Percentiles rank a stretch among this genome's conserved stretches.
These are phyloP conservation scores for Thymelicus acteon DNA, from an alignment of 2,888 invertebrate genomes.

Conservation along the genomic window DNA sequence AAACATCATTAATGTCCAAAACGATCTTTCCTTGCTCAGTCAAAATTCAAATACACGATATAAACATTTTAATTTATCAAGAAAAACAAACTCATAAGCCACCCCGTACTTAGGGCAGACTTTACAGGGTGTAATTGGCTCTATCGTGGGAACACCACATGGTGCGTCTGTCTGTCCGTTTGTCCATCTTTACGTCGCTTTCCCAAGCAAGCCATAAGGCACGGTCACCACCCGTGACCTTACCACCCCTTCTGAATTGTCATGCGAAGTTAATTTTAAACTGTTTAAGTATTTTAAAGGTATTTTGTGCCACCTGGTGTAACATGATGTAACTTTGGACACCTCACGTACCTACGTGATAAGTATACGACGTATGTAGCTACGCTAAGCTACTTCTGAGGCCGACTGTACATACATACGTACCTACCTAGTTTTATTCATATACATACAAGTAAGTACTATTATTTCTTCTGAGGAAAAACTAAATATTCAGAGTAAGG, in stretches of 20 bases:
- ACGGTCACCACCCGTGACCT: constrained; percentile 63
- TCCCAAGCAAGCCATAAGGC: constrained; percentile 60
- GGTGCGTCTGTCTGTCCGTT: constrained; percentile 55
- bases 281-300: constrained; percentile 9
- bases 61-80: not conserved
- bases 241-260: constrained; percentile 41
- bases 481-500: too few relatives aligned
- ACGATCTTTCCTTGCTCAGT: too few relatives aligned
- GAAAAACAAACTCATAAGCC: constrained; percentile 25
- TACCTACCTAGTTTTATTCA: too few relatives aligned
- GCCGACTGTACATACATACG: too few relatives aligned
- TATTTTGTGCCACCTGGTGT: not conserved
- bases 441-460: too few relatives aligned
- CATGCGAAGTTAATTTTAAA: constrained; percentile 35
- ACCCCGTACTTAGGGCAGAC: not conserved
- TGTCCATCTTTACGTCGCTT: constrained; percentile 50
- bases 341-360: too few relatives aligned
- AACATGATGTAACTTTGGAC: not conserved
- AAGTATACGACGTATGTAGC: too few relatives aligned
- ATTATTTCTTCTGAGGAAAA: too few relatives aligned
- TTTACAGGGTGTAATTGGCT: constrained; percentile 54
- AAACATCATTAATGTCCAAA: too few relatives aligned
- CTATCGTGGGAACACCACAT: constrained; percentile 62
- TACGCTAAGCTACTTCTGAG: too few relatives aligned
- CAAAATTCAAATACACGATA: too few relatives aligned